These are phyloP conservation scores for Poeciliopsis infans DNA, from an alignment of 2,797 vertebrate genomes.

Conservation along the genomic window DNA sequence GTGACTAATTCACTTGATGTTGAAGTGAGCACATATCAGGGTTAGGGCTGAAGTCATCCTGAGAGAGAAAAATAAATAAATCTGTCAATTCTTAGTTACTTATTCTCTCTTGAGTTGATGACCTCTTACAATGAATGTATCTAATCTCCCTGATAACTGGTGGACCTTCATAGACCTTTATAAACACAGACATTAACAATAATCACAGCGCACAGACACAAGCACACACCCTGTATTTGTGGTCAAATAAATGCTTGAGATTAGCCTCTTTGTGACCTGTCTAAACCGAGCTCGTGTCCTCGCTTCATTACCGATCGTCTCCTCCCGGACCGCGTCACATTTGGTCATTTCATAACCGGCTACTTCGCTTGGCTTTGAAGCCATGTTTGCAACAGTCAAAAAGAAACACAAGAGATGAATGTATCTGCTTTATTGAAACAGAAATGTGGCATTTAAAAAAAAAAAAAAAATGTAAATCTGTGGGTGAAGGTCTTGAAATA, in stretches of 20 bases:
- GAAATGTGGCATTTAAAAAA: neutral
- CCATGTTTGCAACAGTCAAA: neutral
- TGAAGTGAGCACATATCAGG: neutral
- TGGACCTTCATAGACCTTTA: conserved; percentile 33
- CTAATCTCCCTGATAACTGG: conserved; percentile 16
- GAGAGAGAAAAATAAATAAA: neutral
- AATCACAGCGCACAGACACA: conserved; percentile 45
- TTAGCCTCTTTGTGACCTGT: conserved; percentile 44
- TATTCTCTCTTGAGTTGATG: conserved; percentile 7
- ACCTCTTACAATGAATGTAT: conserved; percentile 14
- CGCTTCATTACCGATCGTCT: conserved; percentile 39
- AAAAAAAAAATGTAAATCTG: neutral
- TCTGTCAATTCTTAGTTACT: conserved; percentile 5
- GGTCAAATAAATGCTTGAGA: conserved; percentile 20
- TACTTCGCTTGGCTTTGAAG: neutral
- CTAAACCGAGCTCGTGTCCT: conserved; percentile 22
- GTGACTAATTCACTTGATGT: neutral
- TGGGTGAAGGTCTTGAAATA: neutral
- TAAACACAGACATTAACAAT: conserved; percentile 61
- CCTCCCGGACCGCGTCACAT: neutral
- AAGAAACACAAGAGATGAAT: neutral
- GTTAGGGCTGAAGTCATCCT: neutral
- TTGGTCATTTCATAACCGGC: neutral
- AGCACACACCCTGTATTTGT: conserved; percentile 51
- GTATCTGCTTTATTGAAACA: neutral